A percentile compares a stretch with the other conserved stretches of the same genome.
These are phyloP conservation scores for Zophobas morio DNA, from an alignment of 1,140 invertebrate genomes.

Conservation along the genomic window DNA sequence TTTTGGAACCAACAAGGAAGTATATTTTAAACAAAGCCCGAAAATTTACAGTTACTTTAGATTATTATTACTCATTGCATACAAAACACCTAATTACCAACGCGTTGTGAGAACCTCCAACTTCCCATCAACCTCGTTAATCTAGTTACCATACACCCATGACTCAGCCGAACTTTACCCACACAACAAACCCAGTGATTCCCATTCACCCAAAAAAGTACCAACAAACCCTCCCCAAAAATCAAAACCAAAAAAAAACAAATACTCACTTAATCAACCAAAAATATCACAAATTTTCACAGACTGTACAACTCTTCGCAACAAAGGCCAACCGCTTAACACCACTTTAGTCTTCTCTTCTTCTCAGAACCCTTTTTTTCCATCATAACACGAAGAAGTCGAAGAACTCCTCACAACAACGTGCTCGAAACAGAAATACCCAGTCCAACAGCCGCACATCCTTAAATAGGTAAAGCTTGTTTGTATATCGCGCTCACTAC, in stretches of 20 bases:
- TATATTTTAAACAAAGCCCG: no score
- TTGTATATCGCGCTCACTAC: not conserved
- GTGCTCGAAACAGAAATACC: conserved; percentile 25
- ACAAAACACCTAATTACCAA: no score
- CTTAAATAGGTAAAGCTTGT: conserved; percentile 40
- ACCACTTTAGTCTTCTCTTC: not conserved
- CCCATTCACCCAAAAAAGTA: not conserved
- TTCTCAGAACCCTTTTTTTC: not conserved
- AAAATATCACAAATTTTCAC: conserved; percentile 11
- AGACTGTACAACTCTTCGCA: not conserved
- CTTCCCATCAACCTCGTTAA: no score
- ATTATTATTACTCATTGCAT: no score
- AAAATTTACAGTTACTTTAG: no score
- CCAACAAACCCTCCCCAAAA: no score
- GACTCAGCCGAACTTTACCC: no score
- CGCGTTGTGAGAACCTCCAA: no score
- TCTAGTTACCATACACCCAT: no score
- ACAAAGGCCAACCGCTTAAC: not conserved
- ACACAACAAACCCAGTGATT: not conserved
- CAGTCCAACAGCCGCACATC: conserved; percentile 11
- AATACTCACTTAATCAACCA: not conserved
- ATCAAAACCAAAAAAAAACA: not conserved
- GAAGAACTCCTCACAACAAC: conserved; percentile 6
- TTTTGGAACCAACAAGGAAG: no score
- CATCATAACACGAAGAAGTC: not conserved